A percentile compares a stretch with the other conserved stretches of the same genome.
These are phyloP conservation scores for Coranthus polyacanthus DNA, from an alignment of 2,797 vertebrate genomes.

Conservation along the genomic window DNA sequence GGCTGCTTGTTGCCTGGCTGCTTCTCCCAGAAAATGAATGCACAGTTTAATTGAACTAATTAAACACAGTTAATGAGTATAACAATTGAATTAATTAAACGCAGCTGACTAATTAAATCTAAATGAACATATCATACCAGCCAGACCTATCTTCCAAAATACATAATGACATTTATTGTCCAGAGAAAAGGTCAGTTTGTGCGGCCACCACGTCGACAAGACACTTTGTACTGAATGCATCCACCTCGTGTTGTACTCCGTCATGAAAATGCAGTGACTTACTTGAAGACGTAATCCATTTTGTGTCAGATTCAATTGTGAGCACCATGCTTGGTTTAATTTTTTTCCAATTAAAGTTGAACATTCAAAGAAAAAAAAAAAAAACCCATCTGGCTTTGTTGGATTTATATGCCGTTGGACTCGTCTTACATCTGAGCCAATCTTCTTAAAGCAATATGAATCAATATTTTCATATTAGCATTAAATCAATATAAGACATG, in stretches of 20 bases:
- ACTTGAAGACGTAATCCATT: not conserved
- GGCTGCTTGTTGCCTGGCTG: conserved; percentile 41
- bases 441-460: not conserved
- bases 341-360: not conserved
- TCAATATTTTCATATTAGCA: conserved; percentile 1
- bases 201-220: conserved; percentile 14
- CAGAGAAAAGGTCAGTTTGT: conserved; percentile 14
- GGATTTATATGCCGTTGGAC: not conserved
- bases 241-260: not conserved
- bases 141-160: conserved; percentile 39
- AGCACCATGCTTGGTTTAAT: not conserved
- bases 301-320: not conserved
- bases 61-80: conserved; percentile 70
- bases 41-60: conserved; percentile 71
- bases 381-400: not conserved
- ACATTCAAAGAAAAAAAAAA: not conserved
- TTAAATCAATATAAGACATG: not conserved
- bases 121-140: conserved; percentile 65
- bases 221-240: conserved; percentile 1
- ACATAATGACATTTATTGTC: conserved; percentile 36
- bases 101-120: conserved; percentile 69
- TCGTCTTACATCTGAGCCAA: not conserved
- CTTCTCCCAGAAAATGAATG: conserved; percentile 47
- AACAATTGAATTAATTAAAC: conserved; percentile 74
- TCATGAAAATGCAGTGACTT: conserved; percentile 1